A percentile compares a stretch with the other conserved stretches of the same genome.
Conservation (phyloP, 2,113 vertebrate species). For the Pelobates fuscus region DNA sequence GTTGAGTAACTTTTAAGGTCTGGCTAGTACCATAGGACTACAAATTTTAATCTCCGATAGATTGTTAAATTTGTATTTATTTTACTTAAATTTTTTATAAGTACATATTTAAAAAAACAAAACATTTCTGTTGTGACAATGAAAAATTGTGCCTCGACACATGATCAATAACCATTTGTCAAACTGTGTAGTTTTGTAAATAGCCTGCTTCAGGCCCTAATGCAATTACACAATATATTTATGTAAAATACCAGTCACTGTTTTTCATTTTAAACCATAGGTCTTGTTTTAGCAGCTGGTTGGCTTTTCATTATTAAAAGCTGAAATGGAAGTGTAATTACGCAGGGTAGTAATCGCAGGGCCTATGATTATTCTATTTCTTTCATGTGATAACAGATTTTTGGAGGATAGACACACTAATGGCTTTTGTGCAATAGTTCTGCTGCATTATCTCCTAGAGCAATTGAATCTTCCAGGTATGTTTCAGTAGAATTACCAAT, state of each 20-base stretch:
- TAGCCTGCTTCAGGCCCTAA: not conserved
- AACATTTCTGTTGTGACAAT: constrained; percentile 1
- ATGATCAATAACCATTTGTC: not conserved
- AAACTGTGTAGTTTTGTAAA: not conserved
- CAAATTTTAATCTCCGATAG: too few species aligned
- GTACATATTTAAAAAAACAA: too few species aligned
- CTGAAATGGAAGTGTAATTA: constrained; percentile 31
- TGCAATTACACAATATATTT: constrained; percentile 9
- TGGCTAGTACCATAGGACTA: too few species aligned
- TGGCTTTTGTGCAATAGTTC: constrained; percentile 58
- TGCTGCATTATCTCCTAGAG: constrained; percentile 59
- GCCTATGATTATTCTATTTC: constrained; percentile 57
- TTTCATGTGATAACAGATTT: constrained; percentile 62
- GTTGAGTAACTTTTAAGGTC: too few species aligned
- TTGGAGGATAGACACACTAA: constrained; percentile 57
- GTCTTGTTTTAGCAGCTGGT: constrained; percentile 1
- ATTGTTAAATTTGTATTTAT: not conserved
- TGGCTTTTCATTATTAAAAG: constrained; percentile 15
- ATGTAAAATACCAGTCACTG: not conserved
- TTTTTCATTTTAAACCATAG: not conserved
- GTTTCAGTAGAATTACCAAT: constrained; percentile 67
- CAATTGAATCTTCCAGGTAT: constrained; percentile 60
- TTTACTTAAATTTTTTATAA: not conserved
- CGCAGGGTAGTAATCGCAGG: constrained; percentile 55
- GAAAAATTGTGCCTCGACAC: not conserved